Evolutionary conservation across 2,888 invertebrate genomes (phyloP).

Genomic region (Leucophora obtusa): DNA sequence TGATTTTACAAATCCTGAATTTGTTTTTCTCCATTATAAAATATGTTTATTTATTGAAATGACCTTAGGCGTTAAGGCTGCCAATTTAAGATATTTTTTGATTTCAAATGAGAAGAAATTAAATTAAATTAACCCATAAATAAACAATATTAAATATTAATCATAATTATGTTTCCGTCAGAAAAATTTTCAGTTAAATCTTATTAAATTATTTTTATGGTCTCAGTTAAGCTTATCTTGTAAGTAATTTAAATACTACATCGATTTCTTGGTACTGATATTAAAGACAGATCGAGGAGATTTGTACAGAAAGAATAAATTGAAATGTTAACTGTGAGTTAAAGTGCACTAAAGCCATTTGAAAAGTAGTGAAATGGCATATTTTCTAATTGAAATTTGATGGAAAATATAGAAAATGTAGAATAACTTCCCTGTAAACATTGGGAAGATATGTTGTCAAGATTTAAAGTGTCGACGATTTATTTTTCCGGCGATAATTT

Average conservation of each 20-base stretch:
- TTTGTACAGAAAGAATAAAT: too few relatives aligned
- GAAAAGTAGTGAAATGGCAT: too few relatives aligned
- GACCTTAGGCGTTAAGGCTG: constrained; percentile 48
- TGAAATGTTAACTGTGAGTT: too few relatives aligned
- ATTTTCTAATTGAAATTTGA: too few relatives aligned
- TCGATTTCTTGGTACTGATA: neutral
- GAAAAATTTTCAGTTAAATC: constrained; percentile 29
- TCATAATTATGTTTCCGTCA: neutral
- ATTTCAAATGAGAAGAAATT: constrained; percentile 1
- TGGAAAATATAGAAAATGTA: too few relatives aligned
- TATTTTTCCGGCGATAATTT: too few relatives aligned
- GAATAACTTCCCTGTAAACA: too few relatives aligned
- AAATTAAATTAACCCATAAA: too few relatives aligned
- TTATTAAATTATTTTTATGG: constrained; percentile 52
- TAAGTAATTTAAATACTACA: constrained; percentile 25
- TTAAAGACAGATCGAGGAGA: neutral
- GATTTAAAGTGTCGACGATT: too few relatives aligned
- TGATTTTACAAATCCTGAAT: constrained; percentile 12
- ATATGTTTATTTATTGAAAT: constrained; percentile 41
- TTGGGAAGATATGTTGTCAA: too few relatives aligned
- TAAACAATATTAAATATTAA: too few relatives aligned
- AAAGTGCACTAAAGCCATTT: too few relatives aligned
- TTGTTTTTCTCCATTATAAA: neutral
- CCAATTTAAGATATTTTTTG: constrained; percentile 48
- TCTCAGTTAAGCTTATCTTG: constrained; percentile 45